Base-by-base conservation (phyloP, 2,113 vertebrate genomes). In the Pampusana beccarii region DNA sequence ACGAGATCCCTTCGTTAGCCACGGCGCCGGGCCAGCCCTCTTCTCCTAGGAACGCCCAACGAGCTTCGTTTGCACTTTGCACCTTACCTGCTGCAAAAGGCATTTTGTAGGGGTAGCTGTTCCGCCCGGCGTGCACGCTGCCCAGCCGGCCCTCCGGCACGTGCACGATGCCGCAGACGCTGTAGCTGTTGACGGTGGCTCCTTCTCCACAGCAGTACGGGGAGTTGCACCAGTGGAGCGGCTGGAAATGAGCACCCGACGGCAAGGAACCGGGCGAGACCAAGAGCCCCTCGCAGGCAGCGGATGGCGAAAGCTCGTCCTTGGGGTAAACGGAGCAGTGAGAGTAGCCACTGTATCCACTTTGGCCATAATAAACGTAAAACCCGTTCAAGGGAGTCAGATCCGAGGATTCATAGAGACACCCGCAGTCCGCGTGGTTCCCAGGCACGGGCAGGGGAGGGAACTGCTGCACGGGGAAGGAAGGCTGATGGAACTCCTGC, bases 1-100 rank as follows among this genome's bases (percentile, higher is more conserved):
- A 71, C 12, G 1, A 73, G 60, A 36, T 4, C 14, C 64, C 13
- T 51, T 16, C 20, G 3, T 6, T 29, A 58, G 66, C 58, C 70
- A 44, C 36, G 24, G 24, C 2, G 8, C 71, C 12, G 12, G 23
- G 31, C 46, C 69, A 42, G 61, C 88, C 80, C 90, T 56, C 74
- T 53, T 31, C 64, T 78, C 85, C 82, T 21, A 14, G 69, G 80
- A 74, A 40, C 1, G 1, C 34, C 6, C 3, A 34, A 25, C 0
- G 3, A 34, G 54, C 11, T 24, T 26, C 9, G 31, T 50, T 65
- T 5, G 10, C 31, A 1, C 54, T 57, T 26, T 31, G 53, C 51
- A 53, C 79, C 98, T 98, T 97, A 99, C 99, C 99, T 98, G 98
- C 98, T 97, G 99, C 98, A 95, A 99, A 98, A 98, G 98, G 98